Conservation (phyloP, 2,888 invertebrate species). For the Drosophila meridiana region DNA sequence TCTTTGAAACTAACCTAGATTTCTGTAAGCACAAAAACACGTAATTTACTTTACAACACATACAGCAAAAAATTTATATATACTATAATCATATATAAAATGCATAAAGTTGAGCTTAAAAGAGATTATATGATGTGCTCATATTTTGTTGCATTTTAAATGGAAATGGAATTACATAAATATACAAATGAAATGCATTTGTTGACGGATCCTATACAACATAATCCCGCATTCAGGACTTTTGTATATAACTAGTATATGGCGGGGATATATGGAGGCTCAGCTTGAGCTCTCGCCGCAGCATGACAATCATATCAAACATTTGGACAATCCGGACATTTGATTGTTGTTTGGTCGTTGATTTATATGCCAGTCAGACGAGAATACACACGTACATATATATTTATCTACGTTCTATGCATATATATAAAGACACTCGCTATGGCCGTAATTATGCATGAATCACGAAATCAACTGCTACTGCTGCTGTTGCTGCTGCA, state of each 20-base stretch:
- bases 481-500: conserved; percentile 15
- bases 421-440: conserved; percentile 38
- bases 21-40: neutral
- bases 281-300: neutral
- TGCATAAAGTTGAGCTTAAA: conserved; percentile 9
- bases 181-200: conserved; percentile 6
- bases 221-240: neutral
- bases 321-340: conserved; percentile 34
- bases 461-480: conserved; percentile 66
- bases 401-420: conserved; percentile 18
- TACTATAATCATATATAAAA: neutral
- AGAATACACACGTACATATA: conserved; percentile 6
- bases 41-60: neutral
- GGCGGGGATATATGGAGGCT: neutral
- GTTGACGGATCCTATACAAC: neutral
- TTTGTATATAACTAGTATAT: neutral
- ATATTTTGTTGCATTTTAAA: conserved; percentile 6
- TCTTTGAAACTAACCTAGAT: neutral
- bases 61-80: neutral
- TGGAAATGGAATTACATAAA: conserved; percentile 9
- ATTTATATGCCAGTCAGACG: conserved; percentile 56
- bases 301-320: conserved; percentile 34
- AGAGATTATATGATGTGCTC: conserved; percentile 4
- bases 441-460: conserved; percentile 67
- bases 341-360: conserved; percentile 37